Conservation (phyloP, 2,888 invertebrate genomes). For the Oscheius sp. region DNA sequence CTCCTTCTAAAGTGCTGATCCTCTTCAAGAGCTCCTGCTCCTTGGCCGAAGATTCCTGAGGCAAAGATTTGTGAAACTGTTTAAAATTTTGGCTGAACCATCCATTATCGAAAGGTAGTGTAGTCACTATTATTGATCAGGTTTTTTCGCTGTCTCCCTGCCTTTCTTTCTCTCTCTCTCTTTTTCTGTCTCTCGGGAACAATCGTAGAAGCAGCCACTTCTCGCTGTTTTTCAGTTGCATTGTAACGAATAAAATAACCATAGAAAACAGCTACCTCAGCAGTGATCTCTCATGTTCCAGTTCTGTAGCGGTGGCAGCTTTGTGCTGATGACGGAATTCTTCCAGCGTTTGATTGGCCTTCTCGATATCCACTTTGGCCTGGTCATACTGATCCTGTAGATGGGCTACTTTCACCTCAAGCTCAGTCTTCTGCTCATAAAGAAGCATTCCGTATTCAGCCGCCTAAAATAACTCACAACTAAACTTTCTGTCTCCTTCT, state of each 20-base stretch:
- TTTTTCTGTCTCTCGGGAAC: too few relatives aligned
- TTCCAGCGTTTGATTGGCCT: constrained; percentile 93
- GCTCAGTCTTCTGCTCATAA: constrained; percentile 84
- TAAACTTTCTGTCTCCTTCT: not conserved
- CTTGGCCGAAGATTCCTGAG: constrained; percentile 86
- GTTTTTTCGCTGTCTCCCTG: too few relatives aligned
- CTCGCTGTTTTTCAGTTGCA: too few relatives aligned
- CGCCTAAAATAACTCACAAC: constrained; percentile 34
- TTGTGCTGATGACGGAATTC: constrained; percentile 95
- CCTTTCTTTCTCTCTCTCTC: too few relatives aligned
- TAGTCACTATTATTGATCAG: too few relatives aligned
- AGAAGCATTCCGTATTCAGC: constrained; percentile 53
- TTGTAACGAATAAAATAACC: too few relatives aligned
- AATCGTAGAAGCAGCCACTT: too few relatives aligned
- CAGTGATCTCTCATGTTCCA: constrained; percentile 95
- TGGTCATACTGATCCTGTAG: constrained; percentile 90
- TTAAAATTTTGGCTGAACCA: too few relatives aligned
- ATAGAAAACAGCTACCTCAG: constrained; percentile 77
- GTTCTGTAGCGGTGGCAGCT: constrained; percentile 92
- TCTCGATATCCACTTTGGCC: constrained; percentile 90
- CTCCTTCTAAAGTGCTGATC: constrained; percentile 90
- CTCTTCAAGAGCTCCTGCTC: constrained; percentile 91
- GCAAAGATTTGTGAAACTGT: too few relatives aligned
- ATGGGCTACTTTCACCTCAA: constrained; percentile 89
- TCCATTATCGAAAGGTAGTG: too few relatives aligned